Evolutionary conservation across 2,888 invertebrate species (phyloP), one percentile per base, ranked within the genome.

Genomic region (Ophioninae sp.): DNA sequence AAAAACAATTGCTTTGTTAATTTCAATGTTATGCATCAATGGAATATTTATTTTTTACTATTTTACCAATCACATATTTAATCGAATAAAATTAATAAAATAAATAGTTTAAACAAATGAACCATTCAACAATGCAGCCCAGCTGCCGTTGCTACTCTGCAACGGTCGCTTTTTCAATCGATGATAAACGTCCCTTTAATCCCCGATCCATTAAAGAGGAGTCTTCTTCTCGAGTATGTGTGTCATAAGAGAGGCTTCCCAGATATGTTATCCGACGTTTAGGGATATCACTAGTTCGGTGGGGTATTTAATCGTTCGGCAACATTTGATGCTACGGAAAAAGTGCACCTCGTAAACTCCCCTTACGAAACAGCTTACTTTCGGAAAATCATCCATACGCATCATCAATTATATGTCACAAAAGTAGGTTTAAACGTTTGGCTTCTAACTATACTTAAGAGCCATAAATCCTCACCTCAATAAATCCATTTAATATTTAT

Each of bases 111-210:
- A 13, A 20, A 39, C 39, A 67, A 68, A 7, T 50, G 2, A 41
- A 50, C 10, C 57, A 62, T 78, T 64, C 37, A 59, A 68, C 41
- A 64, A 56, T 50, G 23, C 6, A 21, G 57, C 23, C 8, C 50
- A 65, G 59, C 57, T 17, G 41, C 39, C 13, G 37, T 59, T 69
- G 21, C 69, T 3, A 20, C n/a, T n/a, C 10, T 30, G 69, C 56
- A 79, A 30, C 30, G 39, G 82, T 69, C 72, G 23, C 57, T 59
- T 61, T 57, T 20, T 41, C 44, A 21, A 30, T 61, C n/a, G 59
- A 75, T 77, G 84, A 84, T 78, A 85, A 84, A 82, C 82, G 81
- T 82, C 82, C 76, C 82, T 85, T 85, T 79, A 79, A 82, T 64
- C 77, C 70, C 68, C 73, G 74, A 75, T 79, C 79, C 73, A 78